Evolutionary conservation across 2,113 vertebrate species (phyloP), one percentile per base, ranked within the genome.

Genomic region (Platycercus adscitus): DNA sequence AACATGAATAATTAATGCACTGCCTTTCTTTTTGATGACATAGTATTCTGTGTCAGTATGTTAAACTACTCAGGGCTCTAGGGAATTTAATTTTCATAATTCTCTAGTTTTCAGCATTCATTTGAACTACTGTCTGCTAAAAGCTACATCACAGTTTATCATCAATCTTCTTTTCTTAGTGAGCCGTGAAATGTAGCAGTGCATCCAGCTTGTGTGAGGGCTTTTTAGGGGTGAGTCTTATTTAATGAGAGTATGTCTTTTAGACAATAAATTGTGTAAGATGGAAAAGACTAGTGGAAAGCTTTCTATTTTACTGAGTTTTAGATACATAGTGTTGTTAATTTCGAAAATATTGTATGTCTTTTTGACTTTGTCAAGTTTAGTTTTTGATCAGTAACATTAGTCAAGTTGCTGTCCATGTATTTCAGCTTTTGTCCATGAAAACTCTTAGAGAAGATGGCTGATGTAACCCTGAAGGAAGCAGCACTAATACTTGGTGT

Each of bases 381-480:
- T 28, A 58, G 4, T 37, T 83, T 77, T 84, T 66, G 37, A 12
- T 82, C 24, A 72, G 7, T 85, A 64, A 79, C 91, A n/a, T 4
- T 70, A 16, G 17, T 79, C 15, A 43, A 46, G 31, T 52, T 77
- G 76, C 52, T 91, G 5, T 72, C 13, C 3, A 0, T 85, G 3
- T 65, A 31, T 96, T 93, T 56, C 95, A 98, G 96, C 47, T 96
- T 91, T 95, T 95, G 46, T 95, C 98, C 79, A 97, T 98, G 98
- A 98, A 81, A 97, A 82, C 91, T 98, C 93, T 73, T 91, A 60
- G 94, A 95, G 97, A 98, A 98, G 76, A 99, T 99, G 99, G 98
- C 98, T 98, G 98, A 97, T 66, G 86, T 99, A 95, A 99, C 97
- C 90, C 96, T 98, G 96, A 99, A 98, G 97, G 99, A 99, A 98